These are phyloP conservation scores for Spialia ferax DNA, from an alignment of 2,888 invertebrate genomes.

Conservation along the genomic window DNA sequence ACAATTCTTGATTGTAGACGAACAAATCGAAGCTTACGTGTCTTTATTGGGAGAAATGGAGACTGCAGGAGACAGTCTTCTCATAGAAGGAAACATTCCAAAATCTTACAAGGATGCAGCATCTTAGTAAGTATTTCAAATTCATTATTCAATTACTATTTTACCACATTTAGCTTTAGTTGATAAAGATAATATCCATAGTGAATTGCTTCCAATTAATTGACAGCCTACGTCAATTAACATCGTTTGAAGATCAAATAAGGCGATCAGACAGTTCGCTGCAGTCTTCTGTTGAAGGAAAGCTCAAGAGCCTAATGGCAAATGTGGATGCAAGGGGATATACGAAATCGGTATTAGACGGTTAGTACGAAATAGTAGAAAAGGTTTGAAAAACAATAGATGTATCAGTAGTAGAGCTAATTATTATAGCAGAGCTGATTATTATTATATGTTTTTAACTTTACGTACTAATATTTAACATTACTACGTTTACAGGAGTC, in stretches of 20 bases:
- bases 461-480: neutral
- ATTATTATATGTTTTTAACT: too few species aligned
- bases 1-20: conserved; percentile 52
- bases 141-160: neutral
- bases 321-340: conserved; percentile 57
- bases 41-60: conserved; percentile 72
- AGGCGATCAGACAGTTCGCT: conserved; percentile 53
- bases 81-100: conserved; percentile 66
- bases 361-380: conserved; percentile 45
- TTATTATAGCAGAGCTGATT: too few species aligned
- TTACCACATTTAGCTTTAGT: too few species aligned
- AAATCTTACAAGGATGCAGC: conserved; percentile 69
- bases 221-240: conserved; percentile 64
- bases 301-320: conserved; percentile 61
- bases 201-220: neutral
- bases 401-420: too few species aligned
- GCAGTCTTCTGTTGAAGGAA: conserved; percentile 52
- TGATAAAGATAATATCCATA: neutral
- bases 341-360: conserved; percentile 51
- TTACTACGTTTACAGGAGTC: conserved; percentile 58
- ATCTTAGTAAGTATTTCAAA: conserved; percentile 58
- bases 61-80: conserved; percentile 57
- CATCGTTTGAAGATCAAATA: conserved; percentile 63
- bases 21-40: conserved; percentile 70
- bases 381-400: neutral